phyloP scores from a whole-genome alignment of 2,113 vertebrate species.

The Columba janthina region DNA sequence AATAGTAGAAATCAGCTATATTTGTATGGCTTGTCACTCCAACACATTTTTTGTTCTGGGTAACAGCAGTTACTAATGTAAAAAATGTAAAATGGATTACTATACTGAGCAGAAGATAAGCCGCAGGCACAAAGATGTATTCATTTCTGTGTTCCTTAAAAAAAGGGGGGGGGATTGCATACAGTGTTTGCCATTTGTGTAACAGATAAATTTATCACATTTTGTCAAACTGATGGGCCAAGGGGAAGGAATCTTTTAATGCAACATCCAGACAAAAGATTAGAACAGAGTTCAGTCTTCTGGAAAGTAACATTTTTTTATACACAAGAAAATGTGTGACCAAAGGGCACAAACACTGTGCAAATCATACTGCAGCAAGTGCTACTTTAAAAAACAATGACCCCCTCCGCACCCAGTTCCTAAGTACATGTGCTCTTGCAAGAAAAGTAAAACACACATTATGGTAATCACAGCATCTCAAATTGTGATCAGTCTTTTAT shows the following conservation, averaged over 20 bases:
- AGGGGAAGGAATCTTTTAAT: background rate
- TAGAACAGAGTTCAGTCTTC: background rate
- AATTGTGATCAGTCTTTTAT: background rate
- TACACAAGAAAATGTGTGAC: background rate
- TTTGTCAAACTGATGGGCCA: background rate
- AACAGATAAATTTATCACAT: background rate
- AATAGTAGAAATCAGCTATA: background rate
- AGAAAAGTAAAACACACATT: background rate
- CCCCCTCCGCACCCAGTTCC: rapidly evolving
- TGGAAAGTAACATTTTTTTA: background rate
- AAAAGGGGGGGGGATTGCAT: background rate
- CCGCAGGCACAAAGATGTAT: background rate
- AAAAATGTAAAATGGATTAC: slow-evolving; percentile 24
- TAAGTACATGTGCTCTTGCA: background rate
- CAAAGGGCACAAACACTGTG: background rate
- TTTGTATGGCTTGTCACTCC: background rate
- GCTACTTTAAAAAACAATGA: background rate
- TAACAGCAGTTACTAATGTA: background rate
- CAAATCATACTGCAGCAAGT: background rate
- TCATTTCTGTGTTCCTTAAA: background rate
- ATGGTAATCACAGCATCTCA: background rate
- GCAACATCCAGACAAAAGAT: background rate
- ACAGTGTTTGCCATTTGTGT: background rate
- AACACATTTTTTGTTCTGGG: background rate
- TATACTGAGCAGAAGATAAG: background rate